Base-by-base conservation (phyloP, 2,113 vertebrate species). In the Neotragus moschatus region DNA sequence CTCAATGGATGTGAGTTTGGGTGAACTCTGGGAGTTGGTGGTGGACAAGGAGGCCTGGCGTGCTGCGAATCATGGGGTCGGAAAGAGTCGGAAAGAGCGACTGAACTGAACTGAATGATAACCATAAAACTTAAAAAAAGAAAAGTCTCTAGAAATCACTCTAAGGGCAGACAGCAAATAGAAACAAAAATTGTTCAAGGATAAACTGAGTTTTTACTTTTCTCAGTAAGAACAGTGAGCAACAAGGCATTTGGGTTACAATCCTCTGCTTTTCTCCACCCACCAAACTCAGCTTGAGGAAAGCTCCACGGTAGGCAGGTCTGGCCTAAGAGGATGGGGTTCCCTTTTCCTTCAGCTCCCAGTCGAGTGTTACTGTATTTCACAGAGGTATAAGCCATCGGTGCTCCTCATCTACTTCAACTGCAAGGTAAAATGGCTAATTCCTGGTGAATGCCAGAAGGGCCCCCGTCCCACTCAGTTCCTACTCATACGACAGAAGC, bases 391-490 rank as follows among this genome's bases (percentile, higher is more conserved):
- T 6, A 85, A 25, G 6, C 5, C 56, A 26, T 63, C 26, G 63
- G 2, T 36, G 3, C 28, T 61, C 43, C 4, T 49, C 56, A 61
- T 58, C 15, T 7, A 28, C 26, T 63, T 15, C 28, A 85, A 94
- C 2, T 36, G 1, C 1, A 70, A n/a, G 9, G 45, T 82, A 55
- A 84, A 81, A 23, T 49, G 19, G 6, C 19, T 86, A 55, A 45
- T 60, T 92, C 7, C 7, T 36, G 6, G 21, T 49, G 11, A 39
- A 3, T 26, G 17, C 2, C 21, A 14, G 10, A 3, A 12, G 30
- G 8, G 1, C 15, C 51, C 7, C 6, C 56, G 75, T 49, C 4
- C 21, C 23, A 75, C 19, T 4, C 1, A 58, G 8, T 2, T 7
- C 12, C 30, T 66, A 33, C 4, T 45, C 30, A 23, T 3, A 55